Base-by-base conservation (phyloP, 1,140 invertebrate species). In the Latrodectus geometricus region DNA sequence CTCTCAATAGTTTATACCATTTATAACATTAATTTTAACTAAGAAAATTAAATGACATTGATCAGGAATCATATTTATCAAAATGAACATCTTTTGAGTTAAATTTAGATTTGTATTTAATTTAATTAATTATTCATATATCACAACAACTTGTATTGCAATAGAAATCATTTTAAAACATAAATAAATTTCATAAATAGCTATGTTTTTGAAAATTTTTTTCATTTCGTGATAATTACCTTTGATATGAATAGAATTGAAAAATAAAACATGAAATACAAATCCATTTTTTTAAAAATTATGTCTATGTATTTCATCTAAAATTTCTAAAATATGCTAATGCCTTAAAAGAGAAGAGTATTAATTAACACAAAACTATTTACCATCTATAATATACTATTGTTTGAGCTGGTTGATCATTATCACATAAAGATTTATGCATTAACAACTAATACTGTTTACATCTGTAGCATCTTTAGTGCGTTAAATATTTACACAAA, bases 401-500 rank as follows among this genome's bases (percentile, higher is more conserved):
- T 61, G 17, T 11, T 79, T 79, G 77, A 79, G 77, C 77, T 68
- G 77, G 56, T 79, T 52, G 49, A 79, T 35, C 61, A 20, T 79
- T 79, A 79, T 79, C 77, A 79, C 77, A 79, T 79, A 49, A 79
- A 68, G 49, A 50, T 35, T 68, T n/a, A 68, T 52, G 9, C 17
- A 79, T 65, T 61, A 61, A 61, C 54, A 61, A 79, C 65, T 79
- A 79, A 79, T 79, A 79, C 77, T 79, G 77, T 68, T 49, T 49
- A 66, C 12, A 68, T 20, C 17, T 17, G 65, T 66, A 66, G 9
- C 56, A 49, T 79, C 65, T 76, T 65, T 61, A 49, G 66, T 79
- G 77, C 77, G 50, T 0, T 70, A 68, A 11, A 61, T 61, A 79
- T 77, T 17, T 79, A 69, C 23, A 79, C 65, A 79, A 14, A 8